These are phyloP conservation scores for Heteronetta atricapilla DNA, from an alignment of 2,113 vertebrate species.

Conservation along the genomic window DNA sequence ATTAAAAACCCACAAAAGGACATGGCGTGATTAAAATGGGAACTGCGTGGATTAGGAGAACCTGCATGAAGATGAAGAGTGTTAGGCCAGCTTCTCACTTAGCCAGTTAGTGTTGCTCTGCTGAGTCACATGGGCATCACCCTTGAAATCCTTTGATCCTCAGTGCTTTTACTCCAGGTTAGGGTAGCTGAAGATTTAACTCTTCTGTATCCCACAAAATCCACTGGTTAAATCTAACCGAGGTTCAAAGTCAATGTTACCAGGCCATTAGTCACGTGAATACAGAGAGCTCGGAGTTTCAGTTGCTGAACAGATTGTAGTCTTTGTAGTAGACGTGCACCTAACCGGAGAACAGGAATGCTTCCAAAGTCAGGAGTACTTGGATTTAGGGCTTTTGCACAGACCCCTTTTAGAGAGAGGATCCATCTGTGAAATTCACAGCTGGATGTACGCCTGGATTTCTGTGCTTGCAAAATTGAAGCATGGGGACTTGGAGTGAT, in stretches of 20 bases:
- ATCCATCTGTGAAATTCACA: slow-evolving; percentile 6
- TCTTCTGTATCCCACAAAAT: background rate
- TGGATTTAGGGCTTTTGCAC: background rate
- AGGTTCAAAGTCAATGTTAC: background rate
- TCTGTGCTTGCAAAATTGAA: background rate
- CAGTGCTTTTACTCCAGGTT: background rate
- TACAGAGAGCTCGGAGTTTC: background rate
- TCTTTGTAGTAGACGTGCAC: background rate
- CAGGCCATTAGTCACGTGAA: background rate
- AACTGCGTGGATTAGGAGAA: background rate
- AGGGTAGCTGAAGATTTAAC: slow-evolving; percentile 6
- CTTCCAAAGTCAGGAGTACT: background rate
- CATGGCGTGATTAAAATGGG: background rate
- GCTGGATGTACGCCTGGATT: background rate
- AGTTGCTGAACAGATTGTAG: background rate
- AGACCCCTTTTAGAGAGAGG: background rate
- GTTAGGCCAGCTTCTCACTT: background rate
- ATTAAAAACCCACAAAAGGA: slow-evolving; percentile 4
- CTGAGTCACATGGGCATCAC: background rate
- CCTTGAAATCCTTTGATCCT: background rate
- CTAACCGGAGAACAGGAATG: background rate
- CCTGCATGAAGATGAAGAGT: background rate
- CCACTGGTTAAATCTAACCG: background rate
- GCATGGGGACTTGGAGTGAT: background rate
- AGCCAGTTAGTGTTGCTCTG: background rate